Percentiles rank a stretch among this genome's conserved stretches.
Evolutionary conservation across 2,797 vertebrate genomes (phyloP).

Genomic region (Chlorospingus semifuscus): DNA sequence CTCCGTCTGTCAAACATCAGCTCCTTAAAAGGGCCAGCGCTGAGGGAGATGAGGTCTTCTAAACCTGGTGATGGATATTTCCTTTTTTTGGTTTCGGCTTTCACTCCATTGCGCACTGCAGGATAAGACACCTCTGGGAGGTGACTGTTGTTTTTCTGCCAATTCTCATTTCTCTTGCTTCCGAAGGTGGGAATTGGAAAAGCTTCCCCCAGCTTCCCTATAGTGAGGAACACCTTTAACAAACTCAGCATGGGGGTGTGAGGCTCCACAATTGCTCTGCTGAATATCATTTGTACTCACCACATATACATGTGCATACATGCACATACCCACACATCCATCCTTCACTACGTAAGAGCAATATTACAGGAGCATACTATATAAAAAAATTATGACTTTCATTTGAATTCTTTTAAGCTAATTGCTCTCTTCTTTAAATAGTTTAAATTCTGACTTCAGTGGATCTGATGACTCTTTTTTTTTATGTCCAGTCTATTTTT

Average conservation of each 20-base stretch:
- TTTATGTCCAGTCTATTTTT: background rate
- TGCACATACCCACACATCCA: rapidly evolving
- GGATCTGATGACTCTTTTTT: background rate
- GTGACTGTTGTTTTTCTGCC: background rate
- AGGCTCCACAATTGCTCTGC: background rate
- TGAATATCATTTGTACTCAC: background rate
- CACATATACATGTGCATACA: background rate
- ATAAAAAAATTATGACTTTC: background rate
- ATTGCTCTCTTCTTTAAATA: background rate
- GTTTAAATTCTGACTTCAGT: background rate
- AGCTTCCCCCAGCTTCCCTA: background rate
- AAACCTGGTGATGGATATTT: background rate
- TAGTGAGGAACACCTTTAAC: background rate
- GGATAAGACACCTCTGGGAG: background rate
- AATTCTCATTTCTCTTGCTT: background rate
- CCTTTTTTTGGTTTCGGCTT: background rate
- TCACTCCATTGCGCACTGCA: rapidly evolving
- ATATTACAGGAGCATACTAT: background rate
- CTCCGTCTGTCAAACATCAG: background rate
- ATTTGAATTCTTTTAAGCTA: background rate
- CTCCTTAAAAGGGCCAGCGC: background rate
- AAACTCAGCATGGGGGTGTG: background rate
- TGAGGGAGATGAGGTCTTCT: background rate
- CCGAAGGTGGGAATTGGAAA: background rate
- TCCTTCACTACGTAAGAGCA: background rate